phyloP scores from a whole-genome alignment of 1,140 invertebrate genomes.

The Mycetomoellerius zeteki region DNA sequence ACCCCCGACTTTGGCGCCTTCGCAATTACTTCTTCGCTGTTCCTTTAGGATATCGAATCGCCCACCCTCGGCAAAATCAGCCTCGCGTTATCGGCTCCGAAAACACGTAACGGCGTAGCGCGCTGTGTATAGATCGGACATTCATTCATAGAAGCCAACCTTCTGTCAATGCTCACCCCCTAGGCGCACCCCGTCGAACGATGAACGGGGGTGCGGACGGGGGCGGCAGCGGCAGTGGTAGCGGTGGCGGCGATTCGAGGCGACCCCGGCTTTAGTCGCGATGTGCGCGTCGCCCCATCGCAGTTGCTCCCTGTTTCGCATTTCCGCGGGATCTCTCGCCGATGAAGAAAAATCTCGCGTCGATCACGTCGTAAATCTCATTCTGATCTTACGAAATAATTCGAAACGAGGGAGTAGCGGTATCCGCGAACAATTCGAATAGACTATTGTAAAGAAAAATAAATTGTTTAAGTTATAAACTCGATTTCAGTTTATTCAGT shows the following conservation, averaged over 20 bases:
- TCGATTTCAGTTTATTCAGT: neutral
- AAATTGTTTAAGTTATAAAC: neutral
- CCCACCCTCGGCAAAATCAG: neutral
- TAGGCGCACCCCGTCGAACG: conserved; percentile 47
- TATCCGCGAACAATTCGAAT: neutral
- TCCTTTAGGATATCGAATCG: conserved; percentile 17
- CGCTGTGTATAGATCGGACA: conserved; percentile 28
- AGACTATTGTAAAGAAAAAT: neutral
- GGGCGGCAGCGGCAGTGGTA: conserved; percentile 4
- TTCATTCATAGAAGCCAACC: conserved; percentile 74
- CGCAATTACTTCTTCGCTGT: neutral
- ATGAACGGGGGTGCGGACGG: conserved; percentile 46
- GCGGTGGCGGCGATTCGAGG: conserved; percentile 45
- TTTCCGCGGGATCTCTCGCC: conserved; percentile 26
- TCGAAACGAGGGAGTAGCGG: neutral
- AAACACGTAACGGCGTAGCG: conserved; percentile 16
- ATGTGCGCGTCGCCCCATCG: conserved; percentile 62
- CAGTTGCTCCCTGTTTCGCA: conserved; percentile 52
- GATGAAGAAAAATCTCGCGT: conserved; percentile 14
- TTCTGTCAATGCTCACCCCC: conserved; percentile 71
- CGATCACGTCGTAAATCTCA: neutral
- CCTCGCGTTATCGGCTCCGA: neutral
- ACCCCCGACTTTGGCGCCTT: conserved; percentile 20
- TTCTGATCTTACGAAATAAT: neutral
- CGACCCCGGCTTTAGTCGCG: conserved; percentile 73